Base-by-base conservation (phyloP, 2,888 invertebrate species). In the Blastobasis lacticolella region DNA sequence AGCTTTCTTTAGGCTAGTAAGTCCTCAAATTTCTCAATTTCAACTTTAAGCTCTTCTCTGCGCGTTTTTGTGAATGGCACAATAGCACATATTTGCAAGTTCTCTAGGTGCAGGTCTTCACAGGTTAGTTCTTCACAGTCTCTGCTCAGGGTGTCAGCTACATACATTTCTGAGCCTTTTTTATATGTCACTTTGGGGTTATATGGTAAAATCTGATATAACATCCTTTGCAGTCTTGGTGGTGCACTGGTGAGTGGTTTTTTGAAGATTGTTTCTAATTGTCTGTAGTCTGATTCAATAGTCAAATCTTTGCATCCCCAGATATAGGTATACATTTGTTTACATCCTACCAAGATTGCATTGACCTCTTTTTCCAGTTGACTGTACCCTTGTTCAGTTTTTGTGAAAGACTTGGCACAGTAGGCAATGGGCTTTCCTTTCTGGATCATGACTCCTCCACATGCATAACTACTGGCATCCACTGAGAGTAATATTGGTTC, bases 251-350 rank as follows among this genome's bases (percentile, higher is more conserved):
- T 51, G 7, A 67, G 54, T 49, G 59, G 53, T 54, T 66, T 66
- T 54, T 61, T 58, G 55, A 69, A 67, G 38, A 73, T 59, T 5
- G 62, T 38, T 37, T 61, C 67, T 9, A 73, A 52, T 0, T 67
- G 71, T 52, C 69, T 69, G 51, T 74, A 69, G 54, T 74, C 71
- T 40, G 62, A 62, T 41, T 66, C 51, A 5, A 72, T 58, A 10
- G 50, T 57, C 2, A 67, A 49, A 40, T 56, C 54, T 40, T 60
- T 42, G 10, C 53, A 54, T 3, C 55, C 59, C 46, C 49, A 60
- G 4, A 60, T 52, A 10, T 54, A 56, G 5, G 46, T 53, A 6
- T 60, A 54, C 42, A 55, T 57, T 10, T 54, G 51, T 42, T 52
- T 55, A 37, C 54, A 55, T 1, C 48, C 52, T 1, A 54, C 50